Conservation (phyloP, 2,113 vertebrate species). For the Meles meles region DNA sequence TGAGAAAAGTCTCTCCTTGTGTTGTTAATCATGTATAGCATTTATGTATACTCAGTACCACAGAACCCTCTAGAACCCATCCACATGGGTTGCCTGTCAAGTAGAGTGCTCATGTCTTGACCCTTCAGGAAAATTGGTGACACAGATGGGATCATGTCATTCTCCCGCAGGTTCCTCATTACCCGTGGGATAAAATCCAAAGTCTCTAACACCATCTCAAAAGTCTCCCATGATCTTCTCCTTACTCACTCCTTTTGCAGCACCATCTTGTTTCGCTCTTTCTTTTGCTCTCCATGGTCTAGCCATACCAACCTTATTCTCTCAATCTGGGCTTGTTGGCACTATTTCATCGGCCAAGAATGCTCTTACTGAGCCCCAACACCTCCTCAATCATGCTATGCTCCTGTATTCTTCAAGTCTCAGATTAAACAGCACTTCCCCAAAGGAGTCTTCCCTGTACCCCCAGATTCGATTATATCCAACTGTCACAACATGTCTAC, state of each 20-base stretch:
- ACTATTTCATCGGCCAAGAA: not conserved
- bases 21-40: not conserved
- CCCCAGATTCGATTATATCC: not conserved
- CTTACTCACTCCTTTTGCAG: not conserved
- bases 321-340: not conserved
- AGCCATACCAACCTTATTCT: not conserved
- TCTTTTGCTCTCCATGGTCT: not conserved
- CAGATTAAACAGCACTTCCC: not conserved
- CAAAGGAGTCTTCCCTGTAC: not conserved
- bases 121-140: not conserved
- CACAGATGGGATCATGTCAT: not conserved
- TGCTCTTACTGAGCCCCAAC: not conserved
- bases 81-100: not conserved
- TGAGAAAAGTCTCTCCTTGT: slow-evolving; percentile 6
- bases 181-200: not conserved
- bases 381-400: not conserved
- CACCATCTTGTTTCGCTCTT: not conserved
- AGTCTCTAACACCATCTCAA: not conserved
- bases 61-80: not conserved
- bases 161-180: not conserved
- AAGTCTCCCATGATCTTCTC: not conserved
- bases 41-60: not conserved
- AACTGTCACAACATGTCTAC: not conserved
- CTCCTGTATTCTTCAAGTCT: not conserved
- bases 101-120: not conserved